Conservation (phyloP, 2,888 invertebrate species). For the Troides helena region DNA sequence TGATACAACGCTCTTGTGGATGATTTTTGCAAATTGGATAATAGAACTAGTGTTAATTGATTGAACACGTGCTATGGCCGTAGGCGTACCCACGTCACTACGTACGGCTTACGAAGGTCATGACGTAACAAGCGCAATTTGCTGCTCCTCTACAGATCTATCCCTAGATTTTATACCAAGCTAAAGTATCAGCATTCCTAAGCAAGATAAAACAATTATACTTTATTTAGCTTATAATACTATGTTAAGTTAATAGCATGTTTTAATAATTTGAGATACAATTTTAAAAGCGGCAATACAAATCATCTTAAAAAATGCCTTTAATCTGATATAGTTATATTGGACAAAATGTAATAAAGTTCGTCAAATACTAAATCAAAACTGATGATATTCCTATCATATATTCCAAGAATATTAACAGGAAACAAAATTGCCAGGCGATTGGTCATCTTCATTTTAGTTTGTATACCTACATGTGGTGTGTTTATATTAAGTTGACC, state of each 20-base stretch:
- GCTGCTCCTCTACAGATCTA: slow-evolving; percentile 63
- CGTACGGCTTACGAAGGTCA: slow-evolving; percentile 66
- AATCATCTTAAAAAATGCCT: background rate
- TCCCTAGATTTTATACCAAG: slow-evolving; percentile 52
- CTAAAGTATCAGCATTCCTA: background rate
- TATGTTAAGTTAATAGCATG: background rate
- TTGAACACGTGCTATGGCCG: slow-evolving; percentile 59
- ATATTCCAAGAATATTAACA: slow-evolving; percentile 5
- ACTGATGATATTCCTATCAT: background rate
- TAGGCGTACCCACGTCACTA: slow-evolving; percentile 71
- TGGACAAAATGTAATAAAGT: too few relatives aligned
- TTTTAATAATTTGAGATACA: background rate
- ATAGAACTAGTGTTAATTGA: slow-evolving; percentile 37
- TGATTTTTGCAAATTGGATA: slow-evolving; percentile 15
- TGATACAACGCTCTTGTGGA: background rate
- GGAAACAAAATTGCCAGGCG: slow-evolving; percentile 15
- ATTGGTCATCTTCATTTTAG: slow-evolving; percentile 19
- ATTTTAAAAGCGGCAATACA: background rate
- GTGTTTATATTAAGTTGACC: background rate
- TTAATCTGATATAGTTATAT: too few relatives aligned
- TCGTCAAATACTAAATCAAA: too few relatives aligned
- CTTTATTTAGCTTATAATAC: background rate
- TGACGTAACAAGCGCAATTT: slow-evolving; percentile 65
- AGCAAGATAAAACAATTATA: too few relatives aligned
- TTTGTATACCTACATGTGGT: background rate